These are phyloP conservation scores for Macrochelys suwanniensis DNA, from an alignment of 2,797 vertebrate genomes.

Conservation along the genomic window DNA sequence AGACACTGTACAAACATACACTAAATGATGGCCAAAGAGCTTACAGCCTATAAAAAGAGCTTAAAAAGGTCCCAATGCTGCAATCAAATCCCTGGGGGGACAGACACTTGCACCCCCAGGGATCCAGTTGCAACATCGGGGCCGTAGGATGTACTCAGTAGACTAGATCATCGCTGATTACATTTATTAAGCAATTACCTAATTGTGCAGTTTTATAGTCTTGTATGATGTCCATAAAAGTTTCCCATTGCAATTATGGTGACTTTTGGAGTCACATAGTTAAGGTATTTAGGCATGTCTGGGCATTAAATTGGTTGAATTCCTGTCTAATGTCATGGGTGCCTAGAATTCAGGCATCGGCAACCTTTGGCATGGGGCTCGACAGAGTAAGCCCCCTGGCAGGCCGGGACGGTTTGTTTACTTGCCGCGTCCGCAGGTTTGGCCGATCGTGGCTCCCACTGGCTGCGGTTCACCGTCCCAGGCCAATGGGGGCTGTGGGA, in stretches of 20 bases:
- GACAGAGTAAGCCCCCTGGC: no score
- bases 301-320: slow-evolving; percentile 31
- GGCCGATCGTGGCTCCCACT: no score
- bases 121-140: background rate
- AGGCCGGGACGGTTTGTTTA: no score
- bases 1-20: rapidly evolving
- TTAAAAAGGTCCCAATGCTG: background rate
- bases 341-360: background rate
- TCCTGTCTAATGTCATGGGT: slow-evolving; percentile 29
- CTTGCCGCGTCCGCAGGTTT: no score
- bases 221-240: background rate
- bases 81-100: rapidly evolving
- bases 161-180: rapidly evolving
- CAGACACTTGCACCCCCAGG: background rate
- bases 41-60: background rate
- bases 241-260: background rate
- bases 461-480: no score
- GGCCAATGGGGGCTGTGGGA: no score
- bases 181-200: background rate
- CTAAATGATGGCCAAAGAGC: background rate
- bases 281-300: background rate
- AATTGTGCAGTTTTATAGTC: rapidly evolving
- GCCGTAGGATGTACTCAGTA: background rate
- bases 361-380: no score
- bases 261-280: background rate